A percentile compares a stretch with the other conserved stretches of the same genome.
Conservation (phyloP, 2,888 invertebrate genomes). For the Pseudolycoriella hygida region DNA sequence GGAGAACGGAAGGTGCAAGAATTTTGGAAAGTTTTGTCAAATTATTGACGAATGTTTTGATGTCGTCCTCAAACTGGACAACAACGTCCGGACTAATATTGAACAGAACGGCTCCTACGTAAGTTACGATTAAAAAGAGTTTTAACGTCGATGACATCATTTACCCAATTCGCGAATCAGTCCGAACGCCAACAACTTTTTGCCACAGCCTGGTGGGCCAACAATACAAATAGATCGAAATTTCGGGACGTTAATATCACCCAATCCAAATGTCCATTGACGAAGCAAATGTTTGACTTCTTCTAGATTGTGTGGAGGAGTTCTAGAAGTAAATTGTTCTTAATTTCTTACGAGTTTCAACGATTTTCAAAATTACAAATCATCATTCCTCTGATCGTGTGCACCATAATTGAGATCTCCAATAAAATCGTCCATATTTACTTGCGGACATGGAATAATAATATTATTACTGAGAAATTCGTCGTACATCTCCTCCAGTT, state of each 20-base stretch:
- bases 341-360: background rate
- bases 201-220: conserved; percentile 48
- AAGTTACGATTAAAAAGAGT: background rate
- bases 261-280: conserved; percentile 29
- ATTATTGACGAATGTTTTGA: conserved; percentile 42
- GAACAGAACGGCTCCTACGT: conserved; percentile 37
- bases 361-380: background rate
- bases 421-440: conserved; percentile 38
- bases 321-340: conserved; percentile 8
- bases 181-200: conserved; percentile 47
- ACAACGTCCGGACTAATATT: conserved; percentile 45
- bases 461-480: conserved; percentile 37
- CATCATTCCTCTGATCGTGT: conserved; percentile 23
- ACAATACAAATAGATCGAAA: conserved; percentile 43
- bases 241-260: conserved; percentile 24
- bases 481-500: conserved; percentile 44
- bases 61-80: conserved; percentile 37
- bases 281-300: conserved; percentile 37
- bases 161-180: conserved; percentile 44
- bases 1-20: conserved; percentile 41
- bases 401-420: conserved; percentile 45
- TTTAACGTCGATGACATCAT: background rate
- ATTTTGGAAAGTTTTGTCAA: conserved; percentile 40
- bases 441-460: conserved; percentile 37
- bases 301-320: conserved; percentile 31